A percentile compares a stretch with the other conserved stretches of the same genome.
These are phyloP conservation scores for Cremastinae sp. DNA, from an alignment of 2,888 invertebrate species.

Conservation along the genomic window DNA sequence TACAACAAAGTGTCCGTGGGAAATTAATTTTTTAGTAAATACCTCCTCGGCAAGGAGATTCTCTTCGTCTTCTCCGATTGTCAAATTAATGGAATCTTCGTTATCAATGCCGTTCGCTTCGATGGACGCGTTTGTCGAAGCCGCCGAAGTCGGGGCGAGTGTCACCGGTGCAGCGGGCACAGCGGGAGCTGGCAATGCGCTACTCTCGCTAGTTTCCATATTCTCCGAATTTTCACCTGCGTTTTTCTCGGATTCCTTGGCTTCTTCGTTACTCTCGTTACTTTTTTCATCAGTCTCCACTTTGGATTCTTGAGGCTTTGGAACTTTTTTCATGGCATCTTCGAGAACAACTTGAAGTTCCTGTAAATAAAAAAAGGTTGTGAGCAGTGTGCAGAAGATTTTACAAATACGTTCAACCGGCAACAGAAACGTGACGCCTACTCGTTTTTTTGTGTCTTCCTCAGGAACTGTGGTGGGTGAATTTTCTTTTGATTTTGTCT, in stretches of 20 bases:
- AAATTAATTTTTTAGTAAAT: constrained; percentile 60
- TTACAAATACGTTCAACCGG: neutral
- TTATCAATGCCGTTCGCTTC: constrained; percentile 85
- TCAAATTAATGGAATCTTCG: constrained; percentile 90
- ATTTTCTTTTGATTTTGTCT: constrained; percentile 68
- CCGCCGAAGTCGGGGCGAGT: constrained; percentile 27
- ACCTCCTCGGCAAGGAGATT: constrained; percentile 90
- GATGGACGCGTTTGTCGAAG: constrained; percentile 69
- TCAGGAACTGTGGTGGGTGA: constrained; percentile 50
- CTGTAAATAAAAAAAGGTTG: constrained; percentile 4
- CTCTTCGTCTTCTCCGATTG: constrained; percentile 90
- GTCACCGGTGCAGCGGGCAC: constrained; percentile 43
- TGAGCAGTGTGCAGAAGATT: neutral
- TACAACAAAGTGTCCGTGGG: neutral
- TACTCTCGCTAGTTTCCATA: constrained; percentile 29
- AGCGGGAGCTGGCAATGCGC: constrained; percentile 35
- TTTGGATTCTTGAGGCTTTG: constrained; percentile 51
- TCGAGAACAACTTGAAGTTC: constrained; percentile 52
- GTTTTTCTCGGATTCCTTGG: constrained; percentile 55
- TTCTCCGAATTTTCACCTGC: constrained; percentile 64
- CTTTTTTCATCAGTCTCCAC: constrained; percentile 56
- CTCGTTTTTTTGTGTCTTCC: constrained; percentile 63
- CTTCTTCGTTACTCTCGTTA: constrained; percentile 58
- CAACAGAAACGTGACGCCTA: constrained; percentile 63
- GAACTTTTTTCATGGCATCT: constrained; percentile 55